Evolutionary conservation across 2,113 vertebrate genomes (phyloP).

Genomic region (Alouatta palliata): DNA sequence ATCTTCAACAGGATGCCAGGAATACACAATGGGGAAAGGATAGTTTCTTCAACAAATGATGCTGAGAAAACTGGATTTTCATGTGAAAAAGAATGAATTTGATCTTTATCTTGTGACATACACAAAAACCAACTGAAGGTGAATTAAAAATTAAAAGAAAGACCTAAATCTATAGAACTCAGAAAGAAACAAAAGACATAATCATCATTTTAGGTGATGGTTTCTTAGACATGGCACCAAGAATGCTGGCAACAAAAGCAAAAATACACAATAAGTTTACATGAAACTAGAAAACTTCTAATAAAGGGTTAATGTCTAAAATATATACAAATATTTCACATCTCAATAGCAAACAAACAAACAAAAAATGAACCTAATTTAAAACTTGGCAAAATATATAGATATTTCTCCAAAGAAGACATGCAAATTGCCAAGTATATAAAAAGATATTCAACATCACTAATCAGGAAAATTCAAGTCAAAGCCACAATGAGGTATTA

Average conservation of each 20-base stretch:
- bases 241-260: not conserved
- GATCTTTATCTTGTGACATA: not conserved
- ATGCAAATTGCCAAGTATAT: not conserved
- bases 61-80: not conserved
- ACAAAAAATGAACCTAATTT: not conserved
- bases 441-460: not conserved
- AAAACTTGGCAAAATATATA: not conserved
- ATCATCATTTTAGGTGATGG: too few relatives aligned
- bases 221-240: not conserved
- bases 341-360: not conserved
- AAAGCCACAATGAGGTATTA: not conserved
- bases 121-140: not conserved
- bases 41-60: not conserved
- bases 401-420: not conserved
- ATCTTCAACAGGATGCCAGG: not conserved
- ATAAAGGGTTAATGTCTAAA: not conserved
- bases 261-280: not conserved
- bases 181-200: not conserved
- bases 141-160: not conserved
- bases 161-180: not conserved
- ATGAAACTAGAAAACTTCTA: not conserved
- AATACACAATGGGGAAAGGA: not conserved
- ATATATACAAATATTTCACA: not conserved
- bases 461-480: not conserved
- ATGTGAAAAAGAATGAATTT: not conserved